Evolutionary conservation across 2,797 vertebrate species (phyloP), one percentile per base, ranked within the genome.

Genomic region (Avahi laniger): DNA sequence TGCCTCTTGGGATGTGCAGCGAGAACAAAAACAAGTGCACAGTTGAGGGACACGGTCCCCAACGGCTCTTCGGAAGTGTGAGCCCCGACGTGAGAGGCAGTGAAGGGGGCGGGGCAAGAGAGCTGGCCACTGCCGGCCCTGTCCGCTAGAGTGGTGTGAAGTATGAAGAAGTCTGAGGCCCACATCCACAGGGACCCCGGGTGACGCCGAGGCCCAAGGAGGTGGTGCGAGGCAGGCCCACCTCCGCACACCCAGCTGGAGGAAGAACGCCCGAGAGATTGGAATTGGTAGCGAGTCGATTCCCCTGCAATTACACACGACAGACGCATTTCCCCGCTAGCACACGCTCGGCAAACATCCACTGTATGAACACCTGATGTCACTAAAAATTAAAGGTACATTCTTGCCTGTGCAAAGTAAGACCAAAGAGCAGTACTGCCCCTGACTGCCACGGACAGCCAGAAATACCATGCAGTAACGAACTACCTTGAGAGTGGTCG

Each of bases 141-240:
- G 46, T 57, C 46, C 3, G 12, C 52, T 2, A 24, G 59, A 5
- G 1, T 1, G 24, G 43, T 52, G 2, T 5, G 24, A n/a, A 0
- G 41, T 30, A 30, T 7, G 2, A 9, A n/a, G 48, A 70, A 76
- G n/a, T 59, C 18, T 14, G 1, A 13, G 26, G 50, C 30, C 41
- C 14, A 69, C 30, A 1, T 2, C 33, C 72, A 67, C 30, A 72
- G 2, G 13, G 46, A 28, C 26, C 35, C 24, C 4, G 30, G 75
- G 69, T 33, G 35, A 38, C 17, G 3, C 50, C 22, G 5, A 12
- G 54, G 78, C 5, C 15, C 33, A 38, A n/a, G 13, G 41, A 73
- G 28, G 54, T 18, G 43, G 54, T 9, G 14, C 2, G 0, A 41
- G 33, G 63, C 35, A n/a, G 46, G 26, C 4, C 15, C 33, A 14